Conservation (phyloP, 2,888 invertebrate species). For the Pristionchus arcanus region DNA sequence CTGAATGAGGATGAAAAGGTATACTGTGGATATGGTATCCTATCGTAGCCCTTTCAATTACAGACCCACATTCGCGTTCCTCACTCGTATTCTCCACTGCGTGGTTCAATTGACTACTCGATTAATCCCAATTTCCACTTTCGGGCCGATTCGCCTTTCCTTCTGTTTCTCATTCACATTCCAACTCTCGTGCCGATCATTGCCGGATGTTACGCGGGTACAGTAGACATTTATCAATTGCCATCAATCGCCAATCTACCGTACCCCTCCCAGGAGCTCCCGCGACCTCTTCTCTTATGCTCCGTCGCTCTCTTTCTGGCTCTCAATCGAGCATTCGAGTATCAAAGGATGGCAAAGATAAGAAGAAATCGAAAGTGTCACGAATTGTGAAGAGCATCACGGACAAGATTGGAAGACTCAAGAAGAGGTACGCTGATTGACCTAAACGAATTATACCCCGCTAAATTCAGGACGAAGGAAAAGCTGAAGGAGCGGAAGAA, state of each 20-base stretch:
- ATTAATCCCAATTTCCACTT: conserved; percentile 50
- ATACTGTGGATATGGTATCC: background rate
- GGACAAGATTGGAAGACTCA: conserved; percentile 28
- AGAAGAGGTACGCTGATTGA: background rate
- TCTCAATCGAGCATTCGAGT: conserved; percentile 35
- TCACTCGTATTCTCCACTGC: background rate
- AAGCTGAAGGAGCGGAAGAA: background rate
- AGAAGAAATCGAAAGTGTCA: conserved; percentile 38
- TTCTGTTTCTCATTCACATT: conserved; percentile 44
- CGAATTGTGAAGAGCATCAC: conserved; percentile 43
- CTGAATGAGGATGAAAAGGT: conserved; percentile 13
- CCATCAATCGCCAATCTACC: background rate
- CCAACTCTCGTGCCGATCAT: conserved; percentile 29
- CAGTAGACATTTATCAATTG: background rate
- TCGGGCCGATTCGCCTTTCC: conserved; percentile 41
- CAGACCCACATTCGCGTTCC: conserved; percentile 20
- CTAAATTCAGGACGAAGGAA: conserved; percentile 1
- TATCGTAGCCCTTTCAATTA: conserved; percentile 7
- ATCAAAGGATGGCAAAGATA: background rate
- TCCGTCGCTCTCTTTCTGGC: background rate
- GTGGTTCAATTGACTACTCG: background rate
- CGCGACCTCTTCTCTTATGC: conserved; percentile 34
- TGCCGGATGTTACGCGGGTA: conserved; percentile 52
- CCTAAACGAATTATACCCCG: too few relatives aligned
- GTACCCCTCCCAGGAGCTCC: background rate